A percentile compares a stretch with the other conserved stretches of the same genome.
Conservation (phyloP, 2,797 vertebrate genomes). For the Triplophysa bombifrons region DNA sequence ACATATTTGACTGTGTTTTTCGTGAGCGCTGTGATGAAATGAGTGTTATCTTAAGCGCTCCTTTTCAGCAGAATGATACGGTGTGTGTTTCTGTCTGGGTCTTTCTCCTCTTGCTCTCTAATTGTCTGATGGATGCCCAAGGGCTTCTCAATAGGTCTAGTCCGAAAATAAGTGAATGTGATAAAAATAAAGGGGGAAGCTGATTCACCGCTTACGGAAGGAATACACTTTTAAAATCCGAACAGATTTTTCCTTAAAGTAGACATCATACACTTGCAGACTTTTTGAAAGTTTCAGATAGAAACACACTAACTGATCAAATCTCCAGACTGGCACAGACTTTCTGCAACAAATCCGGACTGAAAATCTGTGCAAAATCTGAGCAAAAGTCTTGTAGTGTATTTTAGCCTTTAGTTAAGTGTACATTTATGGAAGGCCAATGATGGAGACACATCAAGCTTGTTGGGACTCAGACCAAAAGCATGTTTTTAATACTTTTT, state of each 20-base stretch:
- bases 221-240: no score
- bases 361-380: no score
- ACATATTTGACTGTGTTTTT: conserved; percentile 20
- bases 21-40: conserved; percentile 25
- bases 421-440: conserved; percentile 50
- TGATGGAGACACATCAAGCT: neutral
- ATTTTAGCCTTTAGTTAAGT: conserved; percentile 38
- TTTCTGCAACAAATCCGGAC: no score
- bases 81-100: neutral
- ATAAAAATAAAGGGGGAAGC: conserved; percentile 58
- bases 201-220: conserved; percentile 38
- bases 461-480: conserved; percentile 13
- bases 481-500: neutral
- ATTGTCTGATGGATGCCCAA: conserved; percentile 30
- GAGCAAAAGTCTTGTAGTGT: no score
- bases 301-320: no score
- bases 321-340: no score
- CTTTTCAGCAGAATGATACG: conserved; percentile 43
- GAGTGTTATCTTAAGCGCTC: conserved; percentile 30
- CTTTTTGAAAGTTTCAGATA: no score
- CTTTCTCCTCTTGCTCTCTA: conserved; percentile 3
- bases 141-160: conserved; percentile 38
- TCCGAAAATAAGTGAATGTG: conserved; percentile 57
- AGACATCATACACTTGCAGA: no score
- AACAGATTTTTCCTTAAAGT: no score